A percentile compares a stretch with the other conserved stretches of the same genome.
Evolutionary conservation across 2,888 invertebrate genomes (phyloP).

Genomic region (Zhengitettix transpicula): DNA sequence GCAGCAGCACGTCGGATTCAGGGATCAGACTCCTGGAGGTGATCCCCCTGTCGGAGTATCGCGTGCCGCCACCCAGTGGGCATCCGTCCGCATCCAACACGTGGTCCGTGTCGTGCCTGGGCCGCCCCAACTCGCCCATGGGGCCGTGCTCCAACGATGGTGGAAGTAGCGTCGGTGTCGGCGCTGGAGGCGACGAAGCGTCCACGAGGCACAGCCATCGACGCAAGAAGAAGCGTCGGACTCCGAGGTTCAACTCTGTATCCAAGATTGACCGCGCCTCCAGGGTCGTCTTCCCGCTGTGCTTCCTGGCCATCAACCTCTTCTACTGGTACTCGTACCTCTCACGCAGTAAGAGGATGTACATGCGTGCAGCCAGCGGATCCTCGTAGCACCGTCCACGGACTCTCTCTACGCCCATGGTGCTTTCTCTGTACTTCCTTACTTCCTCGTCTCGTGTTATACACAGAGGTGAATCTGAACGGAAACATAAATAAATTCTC

Average conservation of each 20-base stretch:
- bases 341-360: slow-evolving; percentile 6
- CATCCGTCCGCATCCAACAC: background rate
- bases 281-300: slow-evolving; percentile 55
- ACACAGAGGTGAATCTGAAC: no score
- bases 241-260: slow-evolving; percentile 58
- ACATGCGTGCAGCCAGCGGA: background rate
- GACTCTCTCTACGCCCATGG: no score
- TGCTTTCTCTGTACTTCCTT: no score
- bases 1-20: background rate
- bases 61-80: background rate
- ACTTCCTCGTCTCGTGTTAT: no score
- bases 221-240: slow-evolving; percentile 24
- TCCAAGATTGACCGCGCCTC: slow-evolving; percentile 64
- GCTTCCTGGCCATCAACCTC: slow-evolving; percentile 56
- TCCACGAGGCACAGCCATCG: background rate
- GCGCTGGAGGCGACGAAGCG: background rate
- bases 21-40: slow-evolving; percentile 31
- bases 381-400: background rate
- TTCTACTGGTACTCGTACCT: slow-evolving; percentile 67
- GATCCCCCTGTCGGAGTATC: slow-evolving; percentile 42
- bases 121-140: slow-evolving; percentile 14
- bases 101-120: background rate
- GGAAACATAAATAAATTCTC: no score
- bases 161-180: background rate
- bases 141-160: slow-evolving; percentile 7